phyloP scores from a whole-genome alignment of 2,113 vertebrate species.

The Orycteropus afer region DNA sequence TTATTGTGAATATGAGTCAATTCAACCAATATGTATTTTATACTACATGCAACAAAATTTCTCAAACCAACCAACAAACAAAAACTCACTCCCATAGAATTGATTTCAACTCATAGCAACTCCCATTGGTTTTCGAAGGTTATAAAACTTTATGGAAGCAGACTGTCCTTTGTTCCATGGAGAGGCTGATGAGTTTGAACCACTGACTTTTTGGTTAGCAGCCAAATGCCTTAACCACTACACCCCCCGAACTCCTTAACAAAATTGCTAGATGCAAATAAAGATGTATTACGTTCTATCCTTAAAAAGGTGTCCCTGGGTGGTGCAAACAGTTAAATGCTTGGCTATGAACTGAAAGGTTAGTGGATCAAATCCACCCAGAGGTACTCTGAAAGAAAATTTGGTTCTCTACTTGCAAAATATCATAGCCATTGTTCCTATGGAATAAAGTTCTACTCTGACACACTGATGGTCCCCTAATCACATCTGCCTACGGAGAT shows the following conservation, averaged over 20 bases:
- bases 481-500: not conserved
- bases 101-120: too few relatives aligned
- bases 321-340: not conserved
- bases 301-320: not conserved
- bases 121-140: too few relatives aligned
- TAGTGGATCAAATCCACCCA: not conserved
- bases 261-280: not conserved
- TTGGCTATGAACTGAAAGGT: not conserved
- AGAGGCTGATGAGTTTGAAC: too few relatives aligned
- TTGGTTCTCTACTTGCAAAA: not conserved
- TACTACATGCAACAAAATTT: not conserved
- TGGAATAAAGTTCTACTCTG: not conserved
- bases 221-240: too few relatives aligned
- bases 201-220: too few relatives aligned
- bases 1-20: not conserved
- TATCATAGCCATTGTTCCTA: not conserved
- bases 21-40: not conserved
- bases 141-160: too few relatives aligned
- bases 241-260: too few relatives aligned
- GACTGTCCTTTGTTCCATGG: too few relatives aligned
- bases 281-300: not conserved
- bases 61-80: too few relatives aligned
- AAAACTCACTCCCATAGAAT: too few relatives aligned
- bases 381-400: not conserved
- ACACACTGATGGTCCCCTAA: not conserved